Conservation (phyloP, 2,888 invertebrate species). For the Furcula furcula region DNA sequence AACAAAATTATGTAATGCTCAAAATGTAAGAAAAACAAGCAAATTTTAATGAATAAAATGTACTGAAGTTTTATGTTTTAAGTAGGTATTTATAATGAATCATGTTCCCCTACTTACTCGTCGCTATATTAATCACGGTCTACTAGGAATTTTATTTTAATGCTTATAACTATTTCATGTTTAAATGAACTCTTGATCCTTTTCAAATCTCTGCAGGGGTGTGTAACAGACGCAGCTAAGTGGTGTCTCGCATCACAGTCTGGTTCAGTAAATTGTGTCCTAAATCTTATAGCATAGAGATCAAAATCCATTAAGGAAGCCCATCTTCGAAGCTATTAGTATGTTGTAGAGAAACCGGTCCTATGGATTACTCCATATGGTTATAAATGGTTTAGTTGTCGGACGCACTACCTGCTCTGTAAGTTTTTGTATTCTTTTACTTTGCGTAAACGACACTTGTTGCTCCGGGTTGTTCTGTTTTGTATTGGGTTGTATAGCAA, state of each 20-base stretch:
- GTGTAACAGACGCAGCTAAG: constrained; percentile 54
- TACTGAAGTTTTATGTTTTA: no score
- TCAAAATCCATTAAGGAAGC: constrained; percentile 46
- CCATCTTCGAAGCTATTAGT: constrained; percentile 40
- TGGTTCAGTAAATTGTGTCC: constrained; percentile 29
- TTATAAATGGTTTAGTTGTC: constrained; percentile 58
- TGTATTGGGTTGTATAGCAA: constrained; percentile 41
- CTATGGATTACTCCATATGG: constrained; percentile 56
- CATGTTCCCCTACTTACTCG: no score
- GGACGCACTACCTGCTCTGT: constrained; percentile 66
- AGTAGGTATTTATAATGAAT: no score
- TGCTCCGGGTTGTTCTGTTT: constrained; percentile 63
- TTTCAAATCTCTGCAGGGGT: constrained; percentile 67
- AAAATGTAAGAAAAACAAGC: no score
- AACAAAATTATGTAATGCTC: no score
- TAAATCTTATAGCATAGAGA: constrained; percentile 39
- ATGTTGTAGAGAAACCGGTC: constrained; percentile 59
- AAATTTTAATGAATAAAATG: no score
- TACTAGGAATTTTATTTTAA: not conserved
- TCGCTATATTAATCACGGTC: constrained; percentile 3
- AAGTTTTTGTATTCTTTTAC: constrained; percentile 71
- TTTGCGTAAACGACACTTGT: constrained; percentile 76
- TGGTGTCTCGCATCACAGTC: constrained; percentile 22
- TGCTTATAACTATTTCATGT: constrained; percentile 5
- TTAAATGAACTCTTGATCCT: constrained; percentile 45